Percentiles rank a stretch among this genome's conserved stretches.
phyloP scores from a whole-genome alignment of 1,140 invertebrate genomes.

The Brachionus plicatilis region DNA sequence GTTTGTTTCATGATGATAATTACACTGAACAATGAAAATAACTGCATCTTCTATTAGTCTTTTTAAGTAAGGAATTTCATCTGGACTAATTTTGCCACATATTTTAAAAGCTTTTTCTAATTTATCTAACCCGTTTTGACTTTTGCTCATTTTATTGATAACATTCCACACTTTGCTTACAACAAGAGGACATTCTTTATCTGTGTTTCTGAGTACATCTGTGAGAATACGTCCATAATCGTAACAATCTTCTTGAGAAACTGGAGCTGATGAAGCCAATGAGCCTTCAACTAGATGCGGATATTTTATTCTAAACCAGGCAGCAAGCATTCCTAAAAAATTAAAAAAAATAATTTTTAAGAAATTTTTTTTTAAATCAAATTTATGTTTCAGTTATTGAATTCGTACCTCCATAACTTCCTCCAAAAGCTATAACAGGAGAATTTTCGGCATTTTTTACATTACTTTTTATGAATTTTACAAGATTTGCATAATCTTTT shows the following conservation, averaged over 20 bases:
- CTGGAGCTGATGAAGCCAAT: conserved; percentile 79
- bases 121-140: conserved; percentile 41
- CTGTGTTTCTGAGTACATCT: background rate
- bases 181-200: background rate
- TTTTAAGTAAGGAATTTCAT: background rate
- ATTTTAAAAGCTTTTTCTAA: background rate
- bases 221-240: background rate
- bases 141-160: background rate
- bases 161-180: background rate
- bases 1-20: conserved; percentile 19
- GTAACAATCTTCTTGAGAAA: conserved; percentile 55
- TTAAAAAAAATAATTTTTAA: no score
- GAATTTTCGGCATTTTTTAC: conserved; percentile 55
- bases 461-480: conserved; percentile 62
- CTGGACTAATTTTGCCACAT: background rate
- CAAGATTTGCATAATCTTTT: conserved; percentile 82
- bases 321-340: conserved; percentile 76
- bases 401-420: conserved; percentile 71
- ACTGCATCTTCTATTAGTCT: background rate
- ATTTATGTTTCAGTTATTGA: background rate
- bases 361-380: no score
- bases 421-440: conserved; percentile 84
- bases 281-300: conserved; percentile 75
- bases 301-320: conserved; percentile 93
- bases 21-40: background rate